Conservation (phyloP, 2,888 invertebrate species). For the Heterodera filipjevi region DNA sequence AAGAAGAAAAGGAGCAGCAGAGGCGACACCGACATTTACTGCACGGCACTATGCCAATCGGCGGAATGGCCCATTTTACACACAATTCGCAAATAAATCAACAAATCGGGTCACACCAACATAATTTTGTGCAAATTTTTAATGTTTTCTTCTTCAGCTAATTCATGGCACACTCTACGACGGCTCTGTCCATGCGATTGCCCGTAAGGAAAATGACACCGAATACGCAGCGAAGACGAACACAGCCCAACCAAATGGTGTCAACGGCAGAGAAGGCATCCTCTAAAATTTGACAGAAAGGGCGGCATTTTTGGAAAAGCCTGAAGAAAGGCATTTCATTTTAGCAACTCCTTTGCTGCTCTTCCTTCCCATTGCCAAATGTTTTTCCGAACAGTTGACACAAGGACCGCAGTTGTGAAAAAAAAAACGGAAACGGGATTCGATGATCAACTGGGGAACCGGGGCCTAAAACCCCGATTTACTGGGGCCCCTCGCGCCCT, state of each 20-base stretch:
- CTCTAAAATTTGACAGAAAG: neutral
- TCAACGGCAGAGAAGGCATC: neutral
- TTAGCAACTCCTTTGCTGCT: neutral
- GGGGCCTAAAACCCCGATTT: neutral
- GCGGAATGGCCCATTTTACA: neutral
- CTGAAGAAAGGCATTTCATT: neutral
- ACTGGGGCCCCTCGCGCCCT: too few species aligned
- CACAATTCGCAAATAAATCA: neutral
- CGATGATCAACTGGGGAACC: too few species aligned
- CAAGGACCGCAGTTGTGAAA: too few species aligned
- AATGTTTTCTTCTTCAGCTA: neutral
- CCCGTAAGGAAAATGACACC: constrained; percentile 13
- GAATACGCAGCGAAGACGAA: constrained; percentile 5
- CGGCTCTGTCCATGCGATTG: constrained; percentile 3
- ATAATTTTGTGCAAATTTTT: neutral
- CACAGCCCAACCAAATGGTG: neutral
- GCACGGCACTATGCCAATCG: neutral
- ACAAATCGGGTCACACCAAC: neutral
- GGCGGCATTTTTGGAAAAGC: constrained; percentile 15
- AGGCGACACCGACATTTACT: neutral
- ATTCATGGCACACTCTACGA: neutral
- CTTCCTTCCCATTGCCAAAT: too few species aligned
- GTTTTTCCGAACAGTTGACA: too few species aligned
- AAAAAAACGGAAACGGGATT: too few species aligned
- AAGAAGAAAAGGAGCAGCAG: neutral